phyloP scores from a whole-genome alignment of 2,113 vertebrate species.

The Lasiurus borealis region DNA sequence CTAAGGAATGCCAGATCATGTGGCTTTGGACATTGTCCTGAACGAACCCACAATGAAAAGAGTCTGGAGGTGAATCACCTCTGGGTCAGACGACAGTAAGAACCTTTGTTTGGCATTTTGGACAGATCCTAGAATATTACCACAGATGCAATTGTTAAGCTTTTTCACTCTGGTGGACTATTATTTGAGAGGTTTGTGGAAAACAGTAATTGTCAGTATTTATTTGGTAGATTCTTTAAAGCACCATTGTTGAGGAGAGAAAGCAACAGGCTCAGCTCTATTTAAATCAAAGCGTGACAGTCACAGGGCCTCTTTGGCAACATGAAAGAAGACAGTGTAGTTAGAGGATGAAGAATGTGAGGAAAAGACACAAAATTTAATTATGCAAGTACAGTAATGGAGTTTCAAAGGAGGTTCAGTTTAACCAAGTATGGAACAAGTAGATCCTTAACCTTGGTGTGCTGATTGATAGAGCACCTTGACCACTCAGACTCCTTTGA shows the following conservation, averaged over 20 bases:
- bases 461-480: neutral
- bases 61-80: neutral
- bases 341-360: neutral
- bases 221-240: neutral
- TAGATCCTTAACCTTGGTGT: neutral
- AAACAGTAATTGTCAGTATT: neutral
- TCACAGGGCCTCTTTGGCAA: neutral
- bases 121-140: neutral
- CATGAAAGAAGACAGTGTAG: neutral
- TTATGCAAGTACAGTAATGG: neutral
- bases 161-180: neutral
- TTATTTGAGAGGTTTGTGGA: neutral
- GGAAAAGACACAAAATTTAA: neutral
- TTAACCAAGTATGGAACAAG: neutral
- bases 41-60: neutral
- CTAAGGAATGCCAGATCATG: neutral
- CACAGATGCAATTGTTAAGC: neutral
- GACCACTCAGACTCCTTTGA: neutral
- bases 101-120: neutral
- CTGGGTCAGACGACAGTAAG: neutral
- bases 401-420: neutral
- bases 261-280: neutral
- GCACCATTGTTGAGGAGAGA: neutral
- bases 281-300: neutral
- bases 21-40: neutral